These are phyloP conservation scores for Microctonus hyperodae DNA, from an alignment of 2,888 invertebrate species.

Conservation along the genomic window DNA sequence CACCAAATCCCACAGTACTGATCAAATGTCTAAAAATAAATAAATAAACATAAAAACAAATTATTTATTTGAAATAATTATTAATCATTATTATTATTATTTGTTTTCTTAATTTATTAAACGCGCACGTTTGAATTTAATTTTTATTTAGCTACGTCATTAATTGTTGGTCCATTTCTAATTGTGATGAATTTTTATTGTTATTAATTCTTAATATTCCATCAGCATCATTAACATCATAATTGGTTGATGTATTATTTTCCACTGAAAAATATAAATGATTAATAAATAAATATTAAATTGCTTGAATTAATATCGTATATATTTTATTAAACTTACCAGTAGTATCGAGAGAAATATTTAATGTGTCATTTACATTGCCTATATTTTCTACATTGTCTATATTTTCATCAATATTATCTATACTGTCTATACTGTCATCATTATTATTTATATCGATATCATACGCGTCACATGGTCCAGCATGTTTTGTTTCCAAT, in stretches of 20 bases:
- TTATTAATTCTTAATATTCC: conserved; percentile 40
- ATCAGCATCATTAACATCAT: conserved; percentile 55
- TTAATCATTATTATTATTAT: not conserved
- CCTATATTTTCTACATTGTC: not conserved
- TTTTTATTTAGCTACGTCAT: not conserved
- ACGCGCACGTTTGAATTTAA: not conserved
- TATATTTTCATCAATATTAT: not conserved
- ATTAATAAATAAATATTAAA: not conserved
- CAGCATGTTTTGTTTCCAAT: conserved; percentile 74
- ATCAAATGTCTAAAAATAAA: not conserved
- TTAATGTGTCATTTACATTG: not conserved
- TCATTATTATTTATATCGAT: conserved; percentile 44
- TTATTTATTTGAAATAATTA: not conserved
- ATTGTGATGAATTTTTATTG: conserved; percentile 44
- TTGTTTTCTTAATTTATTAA: not conserved
- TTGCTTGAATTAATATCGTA: too few relatives aligned
- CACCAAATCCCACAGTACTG: not conserved
- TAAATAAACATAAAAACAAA: not conserved
- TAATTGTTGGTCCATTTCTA: not conserved
- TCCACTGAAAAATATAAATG: conserved; percentile 46
- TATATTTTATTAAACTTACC: not conserved
- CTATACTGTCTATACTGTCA: not conserved
- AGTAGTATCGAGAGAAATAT: not conserved
- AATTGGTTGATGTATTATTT: conserved; percentile 55
- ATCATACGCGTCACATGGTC: conserved; percentile 66